phyloP scores from a whole-genome alignment of 2,888 invertebrate genomes.

The Agrotis clavis region DNA sequence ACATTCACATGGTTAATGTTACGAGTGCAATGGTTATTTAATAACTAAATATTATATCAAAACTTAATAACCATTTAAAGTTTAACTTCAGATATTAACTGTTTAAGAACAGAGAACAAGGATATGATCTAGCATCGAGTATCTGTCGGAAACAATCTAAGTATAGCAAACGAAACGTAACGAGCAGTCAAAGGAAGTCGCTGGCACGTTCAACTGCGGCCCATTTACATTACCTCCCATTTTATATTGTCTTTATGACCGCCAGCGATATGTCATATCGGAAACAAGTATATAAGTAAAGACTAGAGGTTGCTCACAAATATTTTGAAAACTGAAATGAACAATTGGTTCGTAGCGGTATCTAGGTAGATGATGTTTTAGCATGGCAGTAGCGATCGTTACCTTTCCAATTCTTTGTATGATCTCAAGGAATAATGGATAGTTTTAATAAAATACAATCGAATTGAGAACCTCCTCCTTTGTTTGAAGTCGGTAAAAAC shows the following conservation, averaged over 20 bases:
- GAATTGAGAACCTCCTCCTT: too few species aligned
- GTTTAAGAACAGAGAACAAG: conserved; percentile 63
- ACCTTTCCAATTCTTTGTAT: too few species aligned
- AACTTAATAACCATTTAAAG: conserved; percentile 84
- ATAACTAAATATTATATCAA: conserved; percentile 76
- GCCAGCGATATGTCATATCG: conserved; percentile 44
- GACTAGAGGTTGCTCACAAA: conserved; percentile 23
- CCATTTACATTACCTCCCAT: conserved; percentile 7
- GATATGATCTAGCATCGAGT: conserved; percentile 71
- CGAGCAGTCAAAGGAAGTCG: conserved; percentile 37
- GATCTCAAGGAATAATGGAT: too few species aligned
- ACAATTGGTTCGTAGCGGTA: conserved; percentile 1
- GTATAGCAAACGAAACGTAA: conserved; percentile 52
- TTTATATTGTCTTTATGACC: conserved; percentile 26
- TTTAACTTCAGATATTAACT: conserved; percentile 79
- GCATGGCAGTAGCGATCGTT: too few species aligned
- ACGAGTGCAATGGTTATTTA: conserved; percentile 79
- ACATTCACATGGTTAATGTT: conserved; percentile 69
- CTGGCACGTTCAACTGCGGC: conserved; percentile 38
- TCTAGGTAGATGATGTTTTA: too few species aligned
- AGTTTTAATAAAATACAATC: too few species aligned
- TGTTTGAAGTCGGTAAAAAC: too few species aligned
- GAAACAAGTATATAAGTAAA: conserved; percentile 29
- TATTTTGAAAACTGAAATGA: conserved; percentile 23
- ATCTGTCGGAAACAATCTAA: conserved; percentile 65